These are phyloP conservation scores for Malurus cyaneus DNA, from an alignment of 2,113 vertebrate species.

Conservation along the genomic window DNA sequence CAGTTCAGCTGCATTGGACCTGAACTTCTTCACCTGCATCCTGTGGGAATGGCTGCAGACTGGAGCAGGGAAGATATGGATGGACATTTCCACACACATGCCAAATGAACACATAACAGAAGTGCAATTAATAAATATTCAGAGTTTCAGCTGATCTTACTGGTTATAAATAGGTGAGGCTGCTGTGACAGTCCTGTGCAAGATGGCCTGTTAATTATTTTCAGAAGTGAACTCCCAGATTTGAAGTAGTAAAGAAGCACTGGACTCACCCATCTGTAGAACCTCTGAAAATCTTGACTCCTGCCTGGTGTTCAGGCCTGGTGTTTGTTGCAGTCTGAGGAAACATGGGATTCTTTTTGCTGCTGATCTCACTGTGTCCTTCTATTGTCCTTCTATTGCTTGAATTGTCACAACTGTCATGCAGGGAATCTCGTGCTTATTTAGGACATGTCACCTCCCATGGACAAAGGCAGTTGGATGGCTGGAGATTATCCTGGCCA, in stretches of 20 bases:
- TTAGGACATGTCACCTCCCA: not conserved
- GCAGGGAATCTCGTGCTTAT: not conserved
- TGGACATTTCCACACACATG: not conserved
- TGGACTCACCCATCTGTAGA: not conserved
- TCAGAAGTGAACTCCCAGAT: not conserved
- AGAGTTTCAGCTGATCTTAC: not conserved
- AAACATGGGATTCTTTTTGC: not conserved
- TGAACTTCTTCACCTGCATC: not conserved
- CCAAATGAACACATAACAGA: not conserved
- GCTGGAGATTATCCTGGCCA: not conserved
- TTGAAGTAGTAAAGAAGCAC: not conserved
- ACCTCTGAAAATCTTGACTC: not conserved
- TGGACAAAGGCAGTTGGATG: not conserved
- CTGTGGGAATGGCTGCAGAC: not conserved
- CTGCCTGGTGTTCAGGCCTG: not conserved
- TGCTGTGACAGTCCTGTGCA: not conserved
- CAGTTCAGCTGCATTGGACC: not conserved
- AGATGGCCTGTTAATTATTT: not conserved
- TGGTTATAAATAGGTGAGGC: not conserved
- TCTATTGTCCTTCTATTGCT: not conserved
- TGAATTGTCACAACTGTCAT: not conserved
- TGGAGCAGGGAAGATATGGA: accelerated
- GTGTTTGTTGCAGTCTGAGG: not conserved
- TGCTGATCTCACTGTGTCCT: not conserved
- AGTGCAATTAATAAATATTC: not conserved